A percentile compares a stretch with the other conserved stretches of the same genome.
phyloP scores from a whole-genome alignment of 1,140 invertebrate species.

The Drosophila pachea region DNA sequence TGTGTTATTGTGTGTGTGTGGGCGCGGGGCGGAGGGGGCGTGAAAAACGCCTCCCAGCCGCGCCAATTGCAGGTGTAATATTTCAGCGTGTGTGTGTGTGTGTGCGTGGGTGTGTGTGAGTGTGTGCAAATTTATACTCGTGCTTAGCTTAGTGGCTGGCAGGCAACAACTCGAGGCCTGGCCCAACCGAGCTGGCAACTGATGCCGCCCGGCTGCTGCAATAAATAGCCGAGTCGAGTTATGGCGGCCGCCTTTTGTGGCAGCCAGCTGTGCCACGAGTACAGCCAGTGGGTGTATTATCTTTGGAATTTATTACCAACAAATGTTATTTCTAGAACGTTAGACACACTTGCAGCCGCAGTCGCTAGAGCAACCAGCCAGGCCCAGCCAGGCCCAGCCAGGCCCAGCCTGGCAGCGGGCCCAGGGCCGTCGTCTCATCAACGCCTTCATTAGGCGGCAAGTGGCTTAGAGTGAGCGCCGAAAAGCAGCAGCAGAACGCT shows the following conservation, averaged over 20 bases:
- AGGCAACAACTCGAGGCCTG: constrained; percentile 17
- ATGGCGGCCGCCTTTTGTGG: constrained; percentile 39
- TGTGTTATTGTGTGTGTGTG: constrained; percentile 36
- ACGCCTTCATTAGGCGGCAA: constrained; percentile 69
- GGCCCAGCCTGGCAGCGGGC: constrained; percentile 8
- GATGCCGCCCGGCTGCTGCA: constrained; percentile 48
- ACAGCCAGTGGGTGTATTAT: constrained; percentile 70
- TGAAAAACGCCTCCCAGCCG: constrained; percentile 44
- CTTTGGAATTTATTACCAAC: constrained; percentile 76
- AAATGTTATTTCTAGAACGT: constrained; percentile 76
- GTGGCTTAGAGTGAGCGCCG: constrained; percentile 32
- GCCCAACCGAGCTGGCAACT: constrained; percentile 35
- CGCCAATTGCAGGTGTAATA: constrained; percentile 75
- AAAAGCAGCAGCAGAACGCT: not conserved
- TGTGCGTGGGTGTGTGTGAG: constrained; percentile 11
- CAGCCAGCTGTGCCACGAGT: constrained; percentile 3
- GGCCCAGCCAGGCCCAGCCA: constrained; percentile 24
- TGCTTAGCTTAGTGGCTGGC: constrained; percentile 54
- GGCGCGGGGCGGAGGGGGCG: constrained; percentile 23
- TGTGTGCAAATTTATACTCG: constrained; percentile 64
- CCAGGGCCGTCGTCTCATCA: constrained; percentile 50
- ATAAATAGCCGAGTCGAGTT: constrained; percentile 64
- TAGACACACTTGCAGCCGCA: constrained; percentile 52
- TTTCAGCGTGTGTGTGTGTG: constrained; percentile 52
- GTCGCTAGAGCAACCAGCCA: constrained; percentile 20